phyloP scores from a whole-genome alignment of 2,888 invertebrate species.

The Scaptomyza parva region DNA sequence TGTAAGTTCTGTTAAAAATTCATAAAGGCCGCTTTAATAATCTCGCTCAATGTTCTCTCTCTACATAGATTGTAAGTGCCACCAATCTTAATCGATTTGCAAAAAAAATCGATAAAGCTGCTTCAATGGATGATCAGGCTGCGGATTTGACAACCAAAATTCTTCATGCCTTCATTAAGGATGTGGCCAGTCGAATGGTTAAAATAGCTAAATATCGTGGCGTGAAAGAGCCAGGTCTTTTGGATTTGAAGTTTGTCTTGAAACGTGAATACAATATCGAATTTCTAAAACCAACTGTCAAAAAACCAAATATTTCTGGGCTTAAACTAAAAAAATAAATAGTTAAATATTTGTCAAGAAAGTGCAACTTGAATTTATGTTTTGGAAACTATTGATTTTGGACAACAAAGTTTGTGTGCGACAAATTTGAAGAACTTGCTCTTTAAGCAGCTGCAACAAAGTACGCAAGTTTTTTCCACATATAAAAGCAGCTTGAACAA shows the following conservation, averaged over 20 bases:
- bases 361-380: not conserved
- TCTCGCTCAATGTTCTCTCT: too few species aligned
- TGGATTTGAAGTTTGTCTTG: slow-evolving; percentile 56
- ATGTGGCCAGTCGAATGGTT: slow-evolving; percentile 39
- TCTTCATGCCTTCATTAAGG: slow-evolving; percentile 44
- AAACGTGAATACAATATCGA: slow-evolving; percentile 69
- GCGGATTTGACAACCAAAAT: slow-evolving; percentile 51
- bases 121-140: slow-evolving; percentile 58
- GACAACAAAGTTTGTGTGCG: not conserved
- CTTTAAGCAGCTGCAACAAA: slow-evolving; percentile 1
- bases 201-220: slow-evolving; percentile 48
- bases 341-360: not conserved
- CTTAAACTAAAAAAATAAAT: not conserved
- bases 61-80: slow-evolving; percentile 36
- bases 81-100: slow-evolving; percentile 47
- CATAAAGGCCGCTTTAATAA: not conserved
- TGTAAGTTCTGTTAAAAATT: slow-evolving; percentile 24
- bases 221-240: slow-evolving; percentile 1
- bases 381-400: not conserved
- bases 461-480: not conserved
- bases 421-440: not conserved
- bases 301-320: not conserved
- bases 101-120: slow-evolving; percentile 37
- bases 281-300: slow-evolving; percentile 39
- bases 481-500: slow-evolving; percentile 9